Evolutionary conservation across 2,113 vertebrate genomes (phyloP).

Genomic region (Climacteris rufus): DNA sequence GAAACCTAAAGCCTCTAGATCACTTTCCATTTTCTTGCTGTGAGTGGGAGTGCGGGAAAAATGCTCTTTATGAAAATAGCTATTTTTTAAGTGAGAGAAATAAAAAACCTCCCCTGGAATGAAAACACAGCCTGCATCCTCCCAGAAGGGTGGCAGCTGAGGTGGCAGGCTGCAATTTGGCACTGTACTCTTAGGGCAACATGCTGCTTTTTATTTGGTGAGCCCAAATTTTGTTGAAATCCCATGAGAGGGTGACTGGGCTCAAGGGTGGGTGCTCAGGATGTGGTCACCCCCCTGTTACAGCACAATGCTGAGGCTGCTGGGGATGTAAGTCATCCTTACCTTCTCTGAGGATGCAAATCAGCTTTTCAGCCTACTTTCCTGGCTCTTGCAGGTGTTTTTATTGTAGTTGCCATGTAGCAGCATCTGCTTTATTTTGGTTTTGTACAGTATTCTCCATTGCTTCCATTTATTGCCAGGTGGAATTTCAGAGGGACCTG

Average conservation of each 20-base stretch:
- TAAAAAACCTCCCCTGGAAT: not conserved
- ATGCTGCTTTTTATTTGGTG: accelerated
- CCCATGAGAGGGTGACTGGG: accelerated
- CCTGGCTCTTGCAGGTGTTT: not conserved
- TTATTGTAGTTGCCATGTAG: not conserved
- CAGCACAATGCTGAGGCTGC: not conserved
- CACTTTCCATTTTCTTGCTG: not conserved
- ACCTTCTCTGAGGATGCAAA: not conserved
- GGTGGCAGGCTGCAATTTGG: not conserved
- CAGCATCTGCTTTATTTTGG: not conserved
- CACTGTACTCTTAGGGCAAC: not conserved
- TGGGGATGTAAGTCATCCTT: too few species aligned
- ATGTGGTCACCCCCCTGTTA: not conserved
- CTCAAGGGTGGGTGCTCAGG: not conserved
- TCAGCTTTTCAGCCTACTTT: not conserved
- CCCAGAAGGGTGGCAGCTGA: not conserved
- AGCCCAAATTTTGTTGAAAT: not conserved
- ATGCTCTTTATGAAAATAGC: not conserved
- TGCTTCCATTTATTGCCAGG: not conserved
- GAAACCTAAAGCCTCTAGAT: not conserved
- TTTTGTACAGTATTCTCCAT: not conserved
- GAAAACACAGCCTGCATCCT: not conserved
- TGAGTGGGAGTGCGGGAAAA: not conserved
- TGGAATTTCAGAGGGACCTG: not conserved
- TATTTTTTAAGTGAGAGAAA: not conserved